Conservation (phyloP, 2,888 invertebrate species). For the Hanleya hanleyi region DNA sequence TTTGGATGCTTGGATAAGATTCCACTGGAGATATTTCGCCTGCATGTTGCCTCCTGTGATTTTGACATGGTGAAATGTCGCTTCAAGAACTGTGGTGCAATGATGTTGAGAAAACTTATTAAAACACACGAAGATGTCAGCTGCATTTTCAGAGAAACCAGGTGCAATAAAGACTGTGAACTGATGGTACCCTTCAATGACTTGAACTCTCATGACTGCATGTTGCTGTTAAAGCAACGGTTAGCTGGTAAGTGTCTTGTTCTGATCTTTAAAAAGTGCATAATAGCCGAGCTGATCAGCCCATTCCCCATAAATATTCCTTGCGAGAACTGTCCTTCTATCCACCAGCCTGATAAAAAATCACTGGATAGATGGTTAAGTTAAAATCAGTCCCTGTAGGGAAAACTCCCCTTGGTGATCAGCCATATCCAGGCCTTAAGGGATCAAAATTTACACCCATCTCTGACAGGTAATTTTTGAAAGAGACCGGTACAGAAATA, state of each 20-base stretch:
- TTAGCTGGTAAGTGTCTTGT: constrained; percentile 52
- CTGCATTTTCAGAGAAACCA: constrained; percentile 80
- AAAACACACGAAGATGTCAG: constrained; percentile 96
- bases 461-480: too few species aligned
- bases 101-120: constrained; percentile 91
- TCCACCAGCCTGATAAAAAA: too few species aligned
- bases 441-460: too few species aligned
- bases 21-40: constrained; percentile 51
- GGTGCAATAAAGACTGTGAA: constrained; percentile 55
- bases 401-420: too few species aligned
- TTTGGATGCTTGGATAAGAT: constrained; percentile 58
- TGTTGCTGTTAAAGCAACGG: constrained; percentile 47
- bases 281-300: too few species aligned
- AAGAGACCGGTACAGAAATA: too few species aligned
- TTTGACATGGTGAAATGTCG: constrained; percentile 52
- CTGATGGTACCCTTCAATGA: constrained; percentile 51
- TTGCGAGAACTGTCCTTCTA: too few species aligned
- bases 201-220: constrained; percentile 50
- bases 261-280: too few species aligned
- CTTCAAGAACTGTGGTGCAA: constrained; percentile 44
- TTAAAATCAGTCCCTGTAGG: too few species aligned
- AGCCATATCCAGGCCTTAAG: too few species aligned
- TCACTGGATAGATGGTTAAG: too few species aligned
- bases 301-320: too few species aligned
- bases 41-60: constrained; percentile 54